Conservation (phyloP, 2,113 vertebrate species). For the Rhineura floridana region DNA sequence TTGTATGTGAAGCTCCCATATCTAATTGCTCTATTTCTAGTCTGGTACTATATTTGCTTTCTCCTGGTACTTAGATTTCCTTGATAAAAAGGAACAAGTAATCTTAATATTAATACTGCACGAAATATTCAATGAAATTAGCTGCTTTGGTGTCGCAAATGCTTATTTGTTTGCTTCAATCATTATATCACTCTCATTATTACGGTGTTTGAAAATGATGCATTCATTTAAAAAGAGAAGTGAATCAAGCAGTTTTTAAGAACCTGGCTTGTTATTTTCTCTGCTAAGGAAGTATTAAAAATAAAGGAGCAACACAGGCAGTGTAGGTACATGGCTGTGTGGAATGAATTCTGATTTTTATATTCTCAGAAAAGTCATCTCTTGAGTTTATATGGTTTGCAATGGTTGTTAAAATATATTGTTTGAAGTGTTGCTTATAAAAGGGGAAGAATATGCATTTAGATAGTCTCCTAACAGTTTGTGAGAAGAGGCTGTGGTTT, state of each 20-base stretch:
- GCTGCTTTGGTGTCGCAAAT: not conserved
- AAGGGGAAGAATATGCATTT: too few species aligned
- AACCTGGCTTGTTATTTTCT: not conserved
- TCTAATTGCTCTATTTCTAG: slow-evolving; percentile 4
- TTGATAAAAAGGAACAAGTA: slow-evolving; percentile 23
- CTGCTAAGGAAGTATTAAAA: not conserved
- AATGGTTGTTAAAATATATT: too few species aligned
- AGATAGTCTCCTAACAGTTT: too few species aligned
- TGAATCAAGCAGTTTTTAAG: not conserved
- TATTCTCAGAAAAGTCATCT: too few species aligned
- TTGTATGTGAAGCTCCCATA: not conserved
- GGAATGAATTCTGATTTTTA: too few species aligned
- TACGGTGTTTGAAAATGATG: not conserved
- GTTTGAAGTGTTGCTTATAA: too few species aligned
- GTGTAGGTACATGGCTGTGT: not conserved
- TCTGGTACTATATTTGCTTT: not conserved
- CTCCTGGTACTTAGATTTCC: not conserved
- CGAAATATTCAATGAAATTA: not conserved
- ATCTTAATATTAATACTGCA: not conserved
- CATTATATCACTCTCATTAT: slow-evolving; percentile 20
- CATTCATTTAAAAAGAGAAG: not conserved
- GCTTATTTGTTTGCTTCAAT: slow-evolving; percentile 33
- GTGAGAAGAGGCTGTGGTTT: too few species aligned
- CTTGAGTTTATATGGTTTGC: too few species aligned
- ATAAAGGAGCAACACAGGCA: not conserved